Conservation (phyloP, 1,140 invertebrate genomes). For the Galleria mellonella region DNA sequence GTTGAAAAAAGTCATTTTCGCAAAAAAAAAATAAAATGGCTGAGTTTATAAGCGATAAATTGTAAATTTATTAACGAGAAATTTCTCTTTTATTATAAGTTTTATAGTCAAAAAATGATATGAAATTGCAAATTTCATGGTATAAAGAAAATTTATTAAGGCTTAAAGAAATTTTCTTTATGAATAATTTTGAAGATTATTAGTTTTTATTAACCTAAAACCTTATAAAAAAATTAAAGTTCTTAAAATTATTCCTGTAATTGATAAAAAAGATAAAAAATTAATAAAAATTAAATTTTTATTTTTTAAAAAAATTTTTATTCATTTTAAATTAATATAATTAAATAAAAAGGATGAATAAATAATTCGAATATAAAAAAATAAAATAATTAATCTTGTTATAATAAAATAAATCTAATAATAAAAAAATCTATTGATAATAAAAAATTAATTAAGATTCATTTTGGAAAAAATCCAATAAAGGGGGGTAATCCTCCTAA, state of each 20-base stretch:
- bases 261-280: constrained; percentile 44
- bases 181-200: constrained; percentile 76
- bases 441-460: constrained; percentile 68
- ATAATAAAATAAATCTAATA: constrained; percentile 57
- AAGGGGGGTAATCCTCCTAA: constrained; percentile 73
- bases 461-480: constrained; percentile 74
- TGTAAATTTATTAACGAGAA: constrained; percentile 75
- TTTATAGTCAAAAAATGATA: constrained; percentile 69
- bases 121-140: constrained; percentile 76
- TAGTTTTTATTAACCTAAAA: constrained; percentile 76
- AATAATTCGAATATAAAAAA: constrained; percentile 64
- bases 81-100: constrained; percentile 59
- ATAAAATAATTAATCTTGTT: constrained; percentile 66
- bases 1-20: constrained; percentile 77
- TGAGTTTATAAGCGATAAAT: constrained; percentile 56
- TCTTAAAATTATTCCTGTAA: constrained; percentile 47
- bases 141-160: constrained; percentile 59
- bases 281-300: constrained; percentile 42
- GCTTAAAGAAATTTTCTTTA: constrained; percentile 66
- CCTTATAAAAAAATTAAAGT: constrained; percentile 36
- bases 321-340: constrained; percentile 54
- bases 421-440: constrained; percentile 48
- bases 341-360: constrained; percentile 54
- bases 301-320: constrained; percentile 46
- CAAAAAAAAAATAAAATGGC: constrained; percentile 64